A percentile compares a stretch with the other conserved stretches of the same genome.
Evolutionary conservation across 2,113 vertebrate genomes (phyloP).

Genomic region (Etia nguti): DNA sequence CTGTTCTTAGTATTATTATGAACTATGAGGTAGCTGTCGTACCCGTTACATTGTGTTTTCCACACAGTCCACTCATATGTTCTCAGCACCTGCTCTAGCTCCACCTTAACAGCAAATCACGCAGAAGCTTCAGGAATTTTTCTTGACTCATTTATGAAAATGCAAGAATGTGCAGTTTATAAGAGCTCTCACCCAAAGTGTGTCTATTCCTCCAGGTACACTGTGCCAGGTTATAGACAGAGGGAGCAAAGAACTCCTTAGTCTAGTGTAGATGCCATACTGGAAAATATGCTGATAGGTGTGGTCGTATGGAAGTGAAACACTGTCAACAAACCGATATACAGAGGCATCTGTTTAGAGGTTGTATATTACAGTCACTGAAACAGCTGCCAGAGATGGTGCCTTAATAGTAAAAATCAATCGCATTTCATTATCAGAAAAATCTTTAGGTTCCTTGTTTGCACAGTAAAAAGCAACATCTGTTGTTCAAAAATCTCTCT

Average conservation of each 20-base stretch:
- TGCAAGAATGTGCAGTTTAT: accelerated
- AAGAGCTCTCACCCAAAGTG: conserved; percentile 52
- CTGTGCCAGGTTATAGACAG: conserved; percentile 65
- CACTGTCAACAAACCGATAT: conserved; percentile 13
- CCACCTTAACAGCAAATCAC: conserved; percentile 40
- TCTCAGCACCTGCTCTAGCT: conserved; percentile 46
- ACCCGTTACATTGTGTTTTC: conserved; percentile 20
- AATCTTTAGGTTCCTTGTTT: neutral
- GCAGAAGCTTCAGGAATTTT: neutral
- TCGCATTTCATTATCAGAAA: neutral
- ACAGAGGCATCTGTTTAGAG: neutral
- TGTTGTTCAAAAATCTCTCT: neutral
- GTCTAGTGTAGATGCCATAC: conserved; percentile 65
- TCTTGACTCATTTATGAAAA: neutral
- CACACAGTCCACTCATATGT: conserved; percentile 64
- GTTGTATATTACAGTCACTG: neutral
- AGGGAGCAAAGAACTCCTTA: conserved; percentile 61
- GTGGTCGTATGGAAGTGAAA: conserved; percentile 69
- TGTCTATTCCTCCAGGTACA: conserved; percentile 40
- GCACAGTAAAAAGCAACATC: neutral
- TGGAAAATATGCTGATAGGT: conserved; percentile 67
- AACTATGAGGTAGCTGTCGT: neutral
- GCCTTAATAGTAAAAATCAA: neutral
- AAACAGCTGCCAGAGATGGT: neutral
- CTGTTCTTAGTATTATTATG: neutral